Conservation (phyloP, 2,888 invertebrate species). For the Blastobasis lacticolella region DNA sequence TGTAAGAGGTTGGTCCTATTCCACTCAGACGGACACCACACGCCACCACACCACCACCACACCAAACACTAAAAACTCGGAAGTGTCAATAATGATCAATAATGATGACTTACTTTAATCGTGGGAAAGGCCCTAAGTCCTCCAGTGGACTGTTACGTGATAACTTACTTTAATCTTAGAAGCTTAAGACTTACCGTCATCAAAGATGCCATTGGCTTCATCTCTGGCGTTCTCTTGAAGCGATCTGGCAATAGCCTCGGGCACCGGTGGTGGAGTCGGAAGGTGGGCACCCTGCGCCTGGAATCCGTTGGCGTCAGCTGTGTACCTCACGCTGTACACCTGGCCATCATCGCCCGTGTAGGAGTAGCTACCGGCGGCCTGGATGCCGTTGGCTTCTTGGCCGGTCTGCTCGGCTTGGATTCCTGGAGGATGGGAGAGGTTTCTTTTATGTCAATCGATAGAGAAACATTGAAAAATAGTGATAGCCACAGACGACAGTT, state of each 20-base stretch:
- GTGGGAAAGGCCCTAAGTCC: too few relatives aligned
- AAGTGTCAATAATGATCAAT: too few relatives aligned
- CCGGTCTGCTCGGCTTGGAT: constrained; percentile 59
- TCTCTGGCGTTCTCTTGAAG: constrained; percentile 66
- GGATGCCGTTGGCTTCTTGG: constrained; percentile 56
- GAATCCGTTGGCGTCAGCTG: constrained; percentile 61
- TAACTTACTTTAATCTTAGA: too few relatives aligned
- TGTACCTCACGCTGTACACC: constrained; percentile 65
- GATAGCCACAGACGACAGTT: too few relatives aligned
- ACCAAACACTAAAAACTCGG: too few relatives aligned
- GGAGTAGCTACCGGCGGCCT: constrained; percentile 72
- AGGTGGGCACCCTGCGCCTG: constrained; percentile 70
- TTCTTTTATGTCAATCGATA: too few relatives aligned
- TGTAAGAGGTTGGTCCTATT: too few relatives aligned
- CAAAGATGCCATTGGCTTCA: constrained; percentile 69
- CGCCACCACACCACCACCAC: too few relatives aligned
- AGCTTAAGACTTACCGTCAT: constrained; percentile 48
- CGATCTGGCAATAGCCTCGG: constrained; percentile 70
- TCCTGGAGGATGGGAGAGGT: constrained; percentile 39
- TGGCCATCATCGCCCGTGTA: constrained; percentile 77
- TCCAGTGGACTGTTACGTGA: too few relatives aligned
- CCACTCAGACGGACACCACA: too few relatives aligned
- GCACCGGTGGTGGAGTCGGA: constrained; percentile 74
- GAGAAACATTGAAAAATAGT: too few relatives aligned
- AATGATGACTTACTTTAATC: too few relatives aligned